Evolutionary conservation across 2,888 invertebrate species (phyloP).

Genomic region (Hirtodrosophila duncani): DNA sequence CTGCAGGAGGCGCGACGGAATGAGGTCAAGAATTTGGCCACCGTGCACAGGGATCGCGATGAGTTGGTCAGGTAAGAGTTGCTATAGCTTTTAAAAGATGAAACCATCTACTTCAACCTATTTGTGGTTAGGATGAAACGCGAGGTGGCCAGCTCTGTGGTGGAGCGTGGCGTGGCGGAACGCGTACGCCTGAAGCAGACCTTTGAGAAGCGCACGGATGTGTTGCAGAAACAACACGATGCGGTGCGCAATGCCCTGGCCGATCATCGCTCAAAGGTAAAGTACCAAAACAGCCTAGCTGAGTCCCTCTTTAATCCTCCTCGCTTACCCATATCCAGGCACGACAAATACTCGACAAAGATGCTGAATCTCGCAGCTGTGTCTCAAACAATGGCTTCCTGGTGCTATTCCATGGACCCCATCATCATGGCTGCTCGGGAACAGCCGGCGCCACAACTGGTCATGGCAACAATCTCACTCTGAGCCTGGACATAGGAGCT

Average conservation of each 20-base stretch:
- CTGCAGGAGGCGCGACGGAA: constrained; percentile 90
- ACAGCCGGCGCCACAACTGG: constrained; percentile 19
- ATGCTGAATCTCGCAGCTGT: constrained; percentile 75
- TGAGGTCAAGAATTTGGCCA: constrained; percentile 91
- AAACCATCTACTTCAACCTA: fast-evolving
- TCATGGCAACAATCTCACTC: constrained; percentile 66
- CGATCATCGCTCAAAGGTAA: constrained; percentile 83
- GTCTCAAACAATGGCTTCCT: constrained; percentile 76
- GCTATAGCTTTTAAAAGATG: neutral
- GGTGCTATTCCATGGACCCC: constrained; percentile 72
- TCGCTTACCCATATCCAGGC: constrained; percentile 55
- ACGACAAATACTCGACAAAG: constrained; percentile 77
- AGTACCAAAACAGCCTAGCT: neutral
- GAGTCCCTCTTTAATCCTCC: neutral
- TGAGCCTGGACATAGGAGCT: constrained; percentile 53
- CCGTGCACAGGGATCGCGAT: constrained; percentile 93
- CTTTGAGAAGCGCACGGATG: constrained; percentile 87
- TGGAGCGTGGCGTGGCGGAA: constrained; percentile 93
- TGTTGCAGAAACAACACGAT: constrained; percentile 88
- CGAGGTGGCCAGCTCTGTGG: constrained; percentile 80
- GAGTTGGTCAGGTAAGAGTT: constrained; percentile 88
- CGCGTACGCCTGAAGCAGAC: constrained; percentile 88
- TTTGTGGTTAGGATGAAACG: constrained; percentile 75
- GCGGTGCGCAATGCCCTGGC: constrained; percentile 84
- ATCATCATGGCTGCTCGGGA: constrained; percentile 55